Evolutionary conservation across 1,140 invertebrate species (phyloP).

Genomic region (Trissolcus basalis): DNA sequence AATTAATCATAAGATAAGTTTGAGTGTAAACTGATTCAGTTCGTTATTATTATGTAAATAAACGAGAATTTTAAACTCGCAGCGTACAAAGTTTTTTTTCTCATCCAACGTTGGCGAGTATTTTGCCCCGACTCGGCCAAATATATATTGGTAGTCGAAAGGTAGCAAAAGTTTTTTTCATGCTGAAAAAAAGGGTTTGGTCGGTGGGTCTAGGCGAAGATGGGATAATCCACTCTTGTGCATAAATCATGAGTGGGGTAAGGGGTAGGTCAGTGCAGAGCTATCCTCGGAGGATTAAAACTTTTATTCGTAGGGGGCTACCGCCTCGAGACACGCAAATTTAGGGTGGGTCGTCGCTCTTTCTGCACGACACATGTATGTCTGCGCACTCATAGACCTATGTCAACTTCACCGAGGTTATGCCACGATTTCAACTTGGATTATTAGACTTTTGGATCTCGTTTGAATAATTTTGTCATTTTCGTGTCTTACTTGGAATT

Average conservation of each 20-base stretch:
- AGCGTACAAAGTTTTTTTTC: too few relatives aligned
- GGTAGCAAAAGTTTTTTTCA: slow-evolving; percentile 7
- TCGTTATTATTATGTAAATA: too few relatives aligned
- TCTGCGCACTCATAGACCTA: slow-evolving; percentile 34
- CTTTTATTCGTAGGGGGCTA: slow-evolving; percentile 67
- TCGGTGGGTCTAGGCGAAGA: slow-evolving; percentile 24
- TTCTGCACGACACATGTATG: slow-evolving; percentile 50
- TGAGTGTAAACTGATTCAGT: too few relatives aligned
- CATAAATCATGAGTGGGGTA: slow-evolving; percentile 69
- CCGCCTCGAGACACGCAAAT: slow-evolving; percentile 73
- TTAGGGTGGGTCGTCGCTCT: slow-evolving; percentile 71
- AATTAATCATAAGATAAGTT: too few relatives aligned
- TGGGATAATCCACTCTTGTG: slow-evolving; percentile 59
- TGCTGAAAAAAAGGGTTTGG: slow-evolving; percentile 23
- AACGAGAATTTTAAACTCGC: too few relatives aligned
- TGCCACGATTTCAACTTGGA: slow-evolving; percentile 32
- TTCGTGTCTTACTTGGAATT: slow-evolving; percentile 4
- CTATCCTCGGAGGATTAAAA: slow-evolving; percentile 70
- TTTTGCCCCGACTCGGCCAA: background rate
- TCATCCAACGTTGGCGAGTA: too few relatives aligned
- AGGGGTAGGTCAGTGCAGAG: slow-evolving; percentile 72
- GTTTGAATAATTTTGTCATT: slow-evolving; percentile 18
- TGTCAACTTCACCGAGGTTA: slow-evolving; percentile 37
- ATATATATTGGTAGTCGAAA: slow-evolving; percentile 21
- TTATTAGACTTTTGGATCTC: slow-evolving; percentile 38